These are phyloP conservation scores for Agapostemon virescens DNA, from an alignment of 2,888 invertebrate species.

Conservation along the genomic window DNA sequence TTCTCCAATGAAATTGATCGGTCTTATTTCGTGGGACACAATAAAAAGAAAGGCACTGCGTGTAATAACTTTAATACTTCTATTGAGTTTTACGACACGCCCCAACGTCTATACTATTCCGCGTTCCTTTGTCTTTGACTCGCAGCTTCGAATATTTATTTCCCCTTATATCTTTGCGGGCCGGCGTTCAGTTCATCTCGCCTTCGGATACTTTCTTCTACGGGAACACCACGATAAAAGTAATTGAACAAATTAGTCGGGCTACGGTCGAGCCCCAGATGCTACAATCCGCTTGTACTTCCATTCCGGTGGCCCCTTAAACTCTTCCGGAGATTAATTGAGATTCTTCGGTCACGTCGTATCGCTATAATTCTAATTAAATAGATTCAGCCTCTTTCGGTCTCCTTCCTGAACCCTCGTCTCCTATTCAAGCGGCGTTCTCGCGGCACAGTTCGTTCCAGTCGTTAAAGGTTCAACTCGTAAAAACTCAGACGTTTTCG, in stretches of 20 bases:
- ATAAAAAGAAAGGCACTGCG: neutral
- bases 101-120: conserved; percentile 15
- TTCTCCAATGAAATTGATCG: neutral
- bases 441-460: conserved; percentile 53
- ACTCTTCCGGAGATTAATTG: conserved; percentile 62
- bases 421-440: conserved; percentile 28
- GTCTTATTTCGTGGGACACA: neutral
- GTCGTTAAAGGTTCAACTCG: conserved; percentile 64
- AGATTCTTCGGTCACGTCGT: conserved; percentile 64
- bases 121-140: conserved; percentile 22
- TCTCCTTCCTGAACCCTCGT: conserved; percentile 23
- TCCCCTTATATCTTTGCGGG: neutral
- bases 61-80: conserved; percentile 28
- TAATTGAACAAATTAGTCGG: conserved; percentile 57
- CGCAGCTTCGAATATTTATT: conserved; percentile 13
- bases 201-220: neutral
- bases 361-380: conserved; percentile 70
- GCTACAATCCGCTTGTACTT: conserved; percentile 23
- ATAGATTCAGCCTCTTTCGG: conserved; percentile 57
- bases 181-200: conserved; percentile 27
- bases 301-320: conserved; percentile 34
- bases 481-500: conserved; percentile 58
- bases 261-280: conserved; percentile 3
- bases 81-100: conserved; percentile 22
- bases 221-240: conserved; percentile 42